Evolutionary conservation across 2,797 vertebrate genomes (phyloP).

Genomic region (Coregonus sp.): DNA sequence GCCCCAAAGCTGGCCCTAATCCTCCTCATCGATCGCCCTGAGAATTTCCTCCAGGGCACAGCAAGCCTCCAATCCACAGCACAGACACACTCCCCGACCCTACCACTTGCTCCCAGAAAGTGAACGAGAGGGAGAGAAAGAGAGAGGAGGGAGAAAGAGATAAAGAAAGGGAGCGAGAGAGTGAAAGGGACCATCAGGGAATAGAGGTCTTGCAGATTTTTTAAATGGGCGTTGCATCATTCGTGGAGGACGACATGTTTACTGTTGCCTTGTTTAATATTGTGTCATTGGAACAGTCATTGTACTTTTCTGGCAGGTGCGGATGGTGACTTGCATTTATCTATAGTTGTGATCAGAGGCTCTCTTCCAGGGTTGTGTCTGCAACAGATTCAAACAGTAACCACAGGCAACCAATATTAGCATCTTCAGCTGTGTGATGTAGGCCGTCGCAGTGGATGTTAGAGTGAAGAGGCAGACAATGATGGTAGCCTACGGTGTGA

Average conservation of each 20-base stretch:
- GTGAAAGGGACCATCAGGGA: too few relatives aligned
- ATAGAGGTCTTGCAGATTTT: neutral
- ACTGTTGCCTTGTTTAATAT: too few relatives aligned
- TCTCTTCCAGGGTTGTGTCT: neutral
- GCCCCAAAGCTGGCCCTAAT: conserved; percentile 82
- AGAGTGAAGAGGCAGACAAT: too few relatives aligned
- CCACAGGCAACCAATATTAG: neutral
- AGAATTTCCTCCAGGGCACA: conserved; percentile 80
- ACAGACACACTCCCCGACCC: conserved; percentile 54
- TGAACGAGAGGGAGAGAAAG: neutral
- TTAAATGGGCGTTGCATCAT: too few relatives aligned
- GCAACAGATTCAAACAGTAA: neutral
- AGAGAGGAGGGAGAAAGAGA: neutral
- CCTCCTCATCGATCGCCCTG: conserved; percentile 81
- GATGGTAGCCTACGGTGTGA: too few relatives aligned
- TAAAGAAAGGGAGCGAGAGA: neutral
- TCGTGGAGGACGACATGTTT: too few relatives aligned
- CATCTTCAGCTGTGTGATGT: neutral
- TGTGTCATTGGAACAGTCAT: too few relatives aligned
- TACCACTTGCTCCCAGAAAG: conserved; percentile 15
- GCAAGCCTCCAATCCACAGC: conserved; percentile 61
- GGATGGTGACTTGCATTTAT: neutral
- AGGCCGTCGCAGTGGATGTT: too few relatives aligned
- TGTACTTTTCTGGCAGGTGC: neutral
- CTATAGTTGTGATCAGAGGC: neutral